Conservation (phyloP, 2,113 vertebrate genomes). For the Crotalus horridus region DNA sequence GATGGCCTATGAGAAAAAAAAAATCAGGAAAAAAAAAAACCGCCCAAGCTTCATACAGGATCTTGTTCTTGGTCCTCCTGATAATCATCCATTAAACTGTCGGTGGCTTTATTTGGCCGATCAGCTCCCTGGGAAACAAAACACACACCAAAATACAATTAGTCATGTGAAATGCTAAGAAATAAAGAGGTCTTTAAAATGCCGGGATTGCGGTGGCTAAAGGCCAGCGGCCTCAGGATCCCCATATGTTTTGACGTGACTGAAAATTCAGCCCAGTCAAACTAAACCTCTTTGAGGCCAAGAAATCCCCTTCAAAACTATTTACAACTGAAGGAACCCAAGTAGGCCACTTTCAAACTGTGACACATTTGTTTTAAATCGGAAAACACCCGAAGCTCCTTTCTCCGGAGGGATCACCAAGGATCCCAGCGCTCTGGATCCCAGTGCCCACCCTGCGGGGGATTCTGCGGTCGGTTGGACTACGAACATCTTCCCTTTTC, state of each 20-base stretch:
- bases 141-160: background rate
- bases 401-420: background rate
- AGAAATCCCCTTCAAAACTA: background rate
- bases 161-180: background rate
- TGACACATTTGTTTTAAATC: background rate
- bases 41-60: conserved; percentile 63
- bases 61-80: conserved; percentile 64
- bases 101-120: conserved; percentile 35
- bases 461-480: background rate
- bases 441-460: background rate
- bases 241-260: background rate
- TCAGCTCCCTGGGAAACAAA: conserved; percentile 36
- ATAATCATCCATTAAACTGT: conserved; percentile 54
- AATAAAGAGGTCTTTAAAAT: background rate
- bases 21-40: conserved; percentile 20
- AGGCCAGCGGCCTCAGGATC: background rate
- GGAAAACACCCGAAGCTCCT: background rate
- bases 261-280: background rate
- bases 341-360: background rate
- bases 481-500: background rate
- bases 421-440: background rate
- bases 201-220: background rate
- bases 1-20: background rate
- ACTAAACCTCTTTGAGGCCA: background rate
- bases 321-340: background rate